A percentile compares a stretch with the other conserved stretches of the same genome.
Conservation (phyloP, 2,797 vertebrate genomes). For the Gymnocypris eckloni region DNA sequence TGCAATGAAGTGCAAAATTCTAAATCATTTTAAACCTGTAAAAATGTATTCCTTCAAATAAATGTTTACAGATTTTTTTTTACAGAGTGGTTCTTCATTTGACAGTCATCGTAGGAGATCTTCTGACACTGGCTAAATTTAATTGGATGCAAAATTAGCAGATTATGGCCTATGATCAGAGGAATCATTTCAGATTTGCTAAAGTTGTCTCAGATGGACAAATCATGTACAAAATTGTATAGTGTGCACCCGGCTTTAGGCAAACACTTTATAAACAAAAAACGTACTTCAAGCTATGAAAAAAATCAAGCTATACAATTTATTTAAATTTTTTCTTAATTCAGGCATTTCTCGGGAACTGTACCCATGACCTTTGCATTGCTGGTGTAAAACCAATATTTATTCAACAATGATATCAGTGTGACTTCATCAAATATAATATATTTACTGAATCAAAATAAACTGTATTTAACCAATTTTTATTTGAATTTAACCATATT, state of each 20-base stretch:
- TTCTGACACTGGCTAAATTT: background rate
- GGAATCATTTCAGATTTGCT: background rate
- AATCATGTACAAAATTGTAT: background rate
- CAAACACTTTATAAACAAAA: background rate
- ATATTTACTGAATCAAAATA: background rate
- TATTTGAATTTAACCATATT: background rate
- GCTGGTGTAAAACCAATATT: background rate
- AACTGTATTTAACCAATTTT: background rate
- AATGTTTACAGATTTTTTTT: no score
- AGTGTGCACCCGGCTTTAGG: background rate
- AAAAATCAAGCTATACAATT: background rate
- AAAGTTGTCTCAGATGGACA: background rate
- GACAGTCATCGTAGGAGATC: no score
- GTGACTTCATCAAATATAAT: background rate
- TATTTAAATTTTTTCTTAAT: background rate
- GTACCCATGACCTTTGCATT: background rate
- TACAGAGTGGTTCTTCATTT: no score
- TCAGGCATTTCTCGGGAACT: background rate
- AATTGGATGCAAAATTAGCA: background rate
- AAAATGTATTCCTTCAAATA: no score
- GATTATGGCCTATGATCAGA: background rate
- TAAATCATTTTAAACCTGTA: no score
- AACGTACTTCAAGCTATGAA: background rate
- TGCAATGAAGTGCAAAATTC: background rate
- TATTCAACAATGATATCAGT: background rate